phyloP scores from a whole-genome alignment of 2,797 vertebrate species.

The Aphelocoma californica region DNA sequence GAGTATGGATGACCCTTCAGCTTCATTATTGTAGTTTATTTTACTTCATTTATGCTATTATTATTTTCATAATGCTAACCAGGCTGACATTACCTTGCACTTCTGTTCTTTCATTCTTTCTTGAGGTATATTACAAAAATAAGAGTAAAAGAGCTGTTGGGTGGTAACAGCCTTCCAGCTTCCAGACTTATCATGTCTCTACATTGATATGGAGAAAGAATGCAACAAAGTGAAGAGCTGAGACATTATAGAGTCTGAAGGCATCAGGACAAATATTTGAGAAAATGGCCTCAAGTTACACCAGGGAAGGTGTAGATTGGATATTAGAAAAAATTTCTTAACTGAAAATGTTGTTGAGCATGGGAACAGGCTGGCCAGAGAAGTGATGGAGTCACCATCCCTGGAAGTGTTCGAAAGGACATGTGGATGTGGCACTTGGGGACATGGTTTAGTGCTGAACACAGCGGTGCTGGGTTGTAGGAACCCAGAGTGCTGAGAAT shows the following conservation, averaged over 20 bases:
- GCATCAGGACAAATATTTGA: background rate
- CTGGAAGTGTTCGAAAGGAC: background rate
- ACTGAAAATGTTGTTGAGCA: background rate
- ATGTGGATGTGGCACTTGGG: background rate
- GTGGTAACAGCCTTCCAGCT: background rate
- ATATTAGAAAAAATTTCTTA: background rate
- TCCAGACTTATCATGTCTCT: accelerated
- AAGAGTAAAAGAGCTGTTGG: background rate
- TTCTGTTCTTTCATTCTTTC: background rate
- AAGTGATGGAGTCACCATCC: background rate
- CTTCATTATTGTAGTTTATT: background rate
- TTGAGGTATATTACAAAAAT: background rate
- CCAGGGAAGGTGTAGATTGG: background rate
- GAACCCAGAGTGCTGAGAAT: no score
- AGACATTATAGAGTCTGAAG: background rate
- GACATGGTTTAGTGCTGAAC: background rate
- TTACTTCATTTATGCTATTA: background rate
- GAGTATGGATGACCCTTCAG: background rate
- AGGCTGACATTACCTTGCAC: background rate
- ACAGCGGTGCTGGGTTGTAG: background rate
- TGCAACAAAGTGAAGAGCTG: background rate
- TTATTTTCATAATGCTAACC: background rate
- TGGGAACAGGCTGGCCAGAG: background rate
- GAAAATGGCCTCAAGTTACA: background rate
- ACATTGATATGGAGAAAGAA: background rate